These are phyloP conservation scores for Accipiter virgatus DNA, from an alignment of 2,113 vertebrate species.

Conservation along the genomic window DNA sequence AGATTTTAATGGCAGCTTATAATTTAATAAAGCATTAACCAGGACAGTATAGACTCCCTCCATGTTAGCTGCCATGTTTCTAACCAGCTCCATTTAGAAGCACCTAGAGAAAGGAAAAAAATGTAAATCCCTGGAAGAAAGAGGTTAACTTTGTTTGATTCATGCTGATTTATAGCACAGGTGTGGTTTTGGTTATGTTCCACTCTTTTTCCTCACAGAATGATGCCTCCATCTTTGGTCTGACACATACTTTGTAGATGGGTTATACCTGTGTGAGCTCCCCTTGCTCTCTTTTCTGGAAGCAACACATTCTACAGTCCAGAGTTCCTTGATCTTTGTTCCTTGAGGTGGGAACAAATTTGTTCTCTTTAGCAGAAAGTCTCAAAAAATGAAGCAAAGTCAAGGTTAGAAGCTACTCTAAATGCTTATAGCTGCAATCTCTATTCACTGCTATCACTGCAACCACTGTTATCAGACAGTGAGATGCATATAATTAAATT, in stretches of 20 bases:
- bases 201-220: not conserved
- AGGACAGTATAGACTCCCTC: not conserved
- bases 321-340: not conserved
- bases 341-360: not conserved
- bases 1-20: not conserved
- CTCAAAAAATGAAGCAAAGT: not conserved
- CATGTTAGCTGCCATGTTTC: not conserved
- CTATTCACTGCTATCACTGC: not conserved
- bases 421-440: not conserved
- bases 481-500: not conserved
- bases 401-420: not conserved
- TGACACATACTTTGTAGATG: not conserved
- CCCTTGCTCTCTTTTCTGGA: not conserved
- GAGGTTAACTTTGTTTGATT: not conserved
- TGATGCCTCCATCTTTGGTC: not conserved
- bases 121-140: not conserved
- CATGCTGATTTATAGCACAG: not conserved
- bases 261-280: not conserved
- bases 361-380: not conserved
- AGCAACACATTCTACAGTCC: not conserved
- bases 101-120: not conserved
- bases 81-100: not conserved
- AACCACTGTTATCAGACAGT: not conserved
- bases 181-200: not conserved
- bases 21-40: not conserved